Evolutionary conservation across 2,797 vertebrate species (phyloP), one percentile per base, ranked within the genome.

Genomic region (Oreonectes daqikongensis): DNA sequence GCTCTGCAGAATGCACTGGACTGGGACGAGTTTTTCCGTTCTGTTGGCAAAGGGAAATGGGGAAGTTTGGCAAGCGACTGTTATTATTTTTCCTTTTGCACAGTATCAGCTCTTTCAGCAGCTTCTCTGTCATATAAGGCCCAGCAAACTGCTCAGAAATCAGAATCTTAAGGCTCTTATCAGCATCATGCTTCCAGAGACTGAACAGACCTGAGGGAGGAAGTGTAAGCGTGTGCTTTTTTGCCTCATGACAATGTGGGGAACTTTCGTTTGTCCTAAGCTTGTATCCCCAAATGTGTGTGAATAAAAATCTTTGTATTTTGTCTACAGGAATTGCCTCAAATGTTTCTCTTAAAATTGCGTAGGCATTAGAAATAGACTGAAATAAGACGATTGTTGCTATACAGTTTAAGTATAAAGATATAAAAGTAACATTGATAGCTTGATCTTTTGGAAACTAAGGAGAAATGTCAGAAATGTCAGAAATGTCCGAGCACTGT

Each of bases 41-140:
- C 84, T 72, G 77, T 85, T 91, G 89, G 90, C 88, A 89, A 71
- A 73, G 57, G 77, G 82, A 85, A 83, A 84, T 75, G 63, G 87
- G 84, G 84, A 89, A 85, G 79, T 85, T 91, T 90, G 90, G 89
- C 88, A 89, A 85, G 86, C 38, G 18, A 42, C 80, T 69, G 81
- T 89, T 92, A 86, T 91, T 91, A 88, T 93, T 91, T 90, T 90
- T 89, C 87, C 86, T 88, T 90, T 81, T 53, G 84, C 89, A 89
- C 87, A 77, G 89, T 86, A 86, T 90, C 87, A 83, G 88, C 84
- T 89, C 87, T 90, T 87, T 92, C 90, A 89, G 87, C 86, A 83
- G 81, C 73, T 84, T 79, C 77, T 55, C 83, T 66, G 40, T 42
- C 40, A 12, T 12, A 14, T 14, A 50, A 75, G 74, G 69, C 55